Conservation (phyloP, 1,140 invertebrate genomes). For the Globodera ellingtonae region DNA sequence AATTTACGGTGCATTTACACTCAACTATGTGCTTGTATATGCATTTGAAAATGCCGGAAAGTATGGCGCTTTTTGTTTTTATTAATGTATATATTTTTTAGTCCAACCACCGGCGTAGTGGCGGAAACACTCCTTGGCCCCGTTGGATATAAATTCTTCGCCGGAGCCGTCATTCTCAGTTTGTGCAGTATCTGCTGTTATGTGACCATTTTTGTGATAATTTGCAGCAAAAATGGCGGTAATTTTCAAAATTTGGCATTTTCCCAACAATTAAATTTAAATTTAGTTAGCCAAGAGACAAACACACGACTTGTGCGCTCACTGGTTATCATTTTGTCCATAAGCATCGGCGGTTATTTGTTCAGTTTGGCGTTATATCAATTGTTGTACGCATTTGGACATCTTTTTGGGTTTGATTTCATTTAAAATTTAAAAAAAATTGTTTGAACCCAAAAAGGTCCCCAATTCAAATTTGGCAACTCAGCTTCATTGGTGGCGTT, state of each 20-base stretch:
- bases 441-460: too few species aligned
- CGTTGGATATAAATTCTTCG: not conserved
- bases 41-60: too few species aligned
- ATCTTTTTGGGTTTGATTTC: not conserved
- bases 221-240: slow-evolving; percentile 22
- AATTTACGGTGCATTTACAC: too few species aligned
- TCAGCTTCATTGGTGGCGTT: too few species aligned
- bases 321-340: slow-evolving; percentile 18
- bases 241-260: not conserved
- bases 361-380: slow-evolving; percentile 7
- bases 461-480: too few species aligned
- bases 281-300: slow-evolving; percentile 15
- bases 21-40: too few species aligned
- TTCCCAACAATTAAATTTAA: not conserved
- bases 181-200: slow-evolving; percentile 8
- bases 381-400: not conserved
- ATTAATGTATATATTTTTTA: not conserved
- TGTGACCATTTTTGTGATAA: slow-evolving; percentile 11
- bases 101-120: slow-evolving; percentile 10
- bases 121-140: not conserved
- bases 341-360: slow-evolving; percentile 13
- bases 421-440: not conserved
- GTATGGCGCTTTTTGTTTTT: too few species aligned
- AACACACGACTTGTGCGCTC: slow-evolving; percentile 27
- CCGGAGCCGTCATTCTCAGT: too few species aligned